Evolutionary conservation across 2,113 vertebrate genomes (phyloP).

Genomic region (Silurus asotus): DNA sequence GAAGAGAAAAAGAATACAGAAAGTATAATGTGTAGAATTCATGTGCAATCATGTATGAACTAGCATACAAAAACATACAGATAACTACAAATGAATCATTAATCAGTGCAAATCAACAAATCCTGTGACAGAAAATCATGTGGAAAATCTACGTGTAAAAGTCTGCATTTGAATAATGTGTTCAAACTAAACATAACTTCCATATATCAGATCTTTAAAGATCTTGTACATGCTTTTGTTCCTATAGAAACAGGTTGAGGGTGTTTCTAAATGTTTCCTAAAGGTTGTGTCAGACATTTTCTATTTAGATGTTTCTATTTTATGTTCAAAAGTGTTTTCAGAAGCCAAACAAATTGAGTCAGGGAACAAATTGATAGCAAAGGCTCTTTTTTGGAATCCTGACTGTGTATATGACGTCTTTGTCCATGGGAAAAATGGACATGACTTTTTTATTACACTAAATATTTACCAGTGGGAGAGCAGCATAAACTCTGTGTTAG

Average conservation of each 20-base stretch:
- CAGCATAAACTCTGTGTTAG: conserved; percentile 65
- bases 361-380: conserved; percentile 1
- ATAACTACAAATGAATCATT: background rate
- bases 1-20: background rate
- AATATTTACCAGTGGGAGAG: conserved; percentile 68
- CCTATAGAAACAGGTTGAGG: background rate
- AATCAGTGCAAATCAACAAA: background rate
- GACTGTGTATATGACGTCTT: conserved; percentile 11
- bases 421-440: conserved; percentile 1
- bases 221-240: too few species aligned
- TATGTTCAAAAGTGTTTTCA: background rate
- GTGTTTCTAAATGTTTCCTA: background rate
- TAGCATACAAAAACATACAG: background rate
- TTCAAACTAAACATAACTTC: background rate
- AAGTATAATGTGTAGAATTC: background rate
- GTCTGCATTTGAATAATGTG: background rate
- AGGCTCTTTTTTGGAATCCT: conserved; percentile 7
- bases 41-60: background rate
- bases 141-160: background rate
- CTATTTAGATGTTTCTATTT: conserved; percentile 4
- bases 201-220: background rate
- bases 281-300: background rate
- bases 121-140: background rate
- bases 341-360: background rate
- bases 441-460: conserved; percentile 58